Evolutionary conservation across 1,140 invertebrate genomes (phyloP).

Genomic region (Lordiphosa stackelbergi): DNA sequence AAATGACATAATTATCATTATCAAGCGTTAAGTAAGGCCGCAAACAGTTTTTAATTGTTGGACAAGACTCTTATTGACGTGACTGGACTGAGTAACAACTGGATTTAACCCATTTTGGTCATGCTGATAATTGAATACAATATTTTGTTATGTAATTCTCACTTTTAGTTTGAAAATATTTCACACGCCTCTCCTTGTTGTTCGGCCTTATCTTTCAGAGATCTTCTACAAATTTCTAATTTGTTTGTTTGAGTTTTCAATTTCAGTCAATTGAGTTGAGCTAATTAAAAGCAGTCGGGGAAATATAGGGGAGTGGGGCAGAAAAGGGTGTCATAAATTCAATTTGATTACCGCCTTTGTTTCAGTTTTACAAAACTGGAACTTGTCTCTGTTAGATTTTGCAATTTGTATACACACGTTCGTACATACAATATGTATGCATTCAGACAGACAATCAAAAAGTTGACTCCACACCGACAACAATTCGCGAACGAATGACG

Average conservation of each 20-base stretch:
- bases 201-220: constrained; percentile 11
- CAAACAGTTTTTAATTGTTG: constrained; percentile 46
- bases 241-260: constrained; percentile 52
- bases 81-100: constrained; percentile 23
- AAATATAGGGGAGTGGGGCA: background rate
- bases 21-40: constrained; percentile 47
- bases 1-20: constrained; percentile 52
- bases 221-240: constrained; percentile 55
- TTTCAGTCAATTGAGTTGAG: constrained; percentile 56
- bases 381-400: constrained; percentile 26
- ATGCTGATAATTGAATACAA: constrained; percentile 27
- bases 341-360: constrained; percentile 27
- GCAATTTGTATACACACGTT: constrained; percentile 21
- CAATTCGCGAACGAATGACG: constrained; percentile 5
- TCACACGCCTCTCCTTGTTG: constrained; percentile 51
- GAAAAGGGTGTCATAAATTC: constrained; percentile 28
- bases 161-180: constrained; percentile 41
- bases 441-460: constrained; percentile 6
- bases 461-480: background rate
- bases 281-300: constrained; percentile 25
- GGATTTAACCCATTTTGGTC: constrained; percentile 31
- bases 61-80: constrained; percentile 22
- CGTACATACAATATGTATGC: background rate
- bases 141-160: constrained; percentile 52
- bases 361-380: constrained; percentile 23